Evolutionary conservation across 2,797 vertebrate species (phyloP).

Genomic region (Poeciliopsis infans): DNA sequence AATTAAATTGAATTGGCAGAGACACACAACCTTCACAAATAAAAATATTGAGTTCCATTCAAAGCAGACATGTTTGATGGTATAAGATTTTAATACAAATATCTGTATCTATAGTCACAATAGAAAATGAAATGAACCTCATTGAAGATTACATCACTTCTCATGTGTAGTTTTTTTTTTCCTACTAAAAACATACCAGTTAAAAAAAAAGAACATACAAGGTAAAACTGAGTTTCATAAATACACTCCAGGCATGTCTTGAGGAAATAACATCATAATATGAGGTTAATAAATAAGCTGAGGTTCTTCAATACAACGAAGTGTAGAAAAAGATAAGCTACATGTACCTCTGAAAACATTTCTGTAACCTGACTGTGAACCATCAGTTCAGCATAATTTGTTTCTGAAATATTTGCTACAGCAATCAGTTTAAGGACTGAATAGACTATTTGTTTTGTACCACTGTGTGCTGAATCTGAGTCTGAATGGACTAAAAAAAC

Average conservation of each 20-base stretch:
- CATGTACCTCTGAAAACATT: constrained; percentile 13
- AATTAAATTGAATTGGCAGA: not conserved
- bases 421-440: not conserved
- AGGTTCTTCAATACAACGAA: not conserved
- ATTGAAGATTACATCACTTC: constrained; percentile 58
- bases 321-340: not conserved
- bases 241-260: too few species aligned
- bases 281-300: not conserved
- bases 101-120: constrained; percentile 47
- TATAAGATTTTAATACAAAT: constrained; percentile 65
- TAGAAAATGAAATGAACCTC: constrained; percentile 29
- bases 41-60: not conserved
- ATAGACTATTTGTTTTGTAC: not conserved
- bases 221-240: constrained; percentile 53
- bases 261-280: too few species aligned
- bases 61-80: constrained; percentile 24
- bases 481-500: not conserved
- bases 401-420: constrained; percentile 1
- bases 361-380: constrained; percentile 4
- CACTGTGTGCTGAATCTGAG: not conserved
- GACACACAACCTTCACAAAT: not conserved
- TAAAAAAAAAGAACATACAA: constrained; percentile 54
- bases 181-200: constrained; percentile 46
- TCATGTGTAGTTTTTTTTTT: constrained; percentile 34
- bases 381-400: not conserved